These are phyloP conservation scores for Anableps anableps DNA, from an alignment of 2,797 vertebrate species.

Conservation along the genomic window DNA sequence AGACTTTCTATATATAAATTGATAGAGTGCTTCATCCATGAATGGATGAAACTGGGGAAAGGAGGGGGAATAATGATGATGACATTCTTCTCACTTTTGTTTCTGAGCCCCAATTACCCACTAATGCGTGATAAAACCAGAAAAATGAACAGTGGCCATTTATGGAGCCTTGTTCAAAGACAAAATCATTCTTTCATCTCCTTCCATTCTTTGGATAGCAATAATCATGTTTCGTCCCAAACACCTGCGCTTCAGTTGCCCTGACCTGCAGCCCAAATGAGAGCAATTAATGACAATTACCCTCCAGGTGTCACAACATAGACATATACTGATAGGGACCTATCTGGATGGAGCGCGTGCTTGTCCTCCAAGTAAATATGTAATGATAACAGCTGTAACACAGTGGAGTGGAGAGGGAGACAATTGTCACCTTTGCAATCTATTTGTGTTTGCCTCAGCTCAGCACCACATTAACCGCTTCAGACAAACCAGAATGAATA, in stretches of 20 bases:
- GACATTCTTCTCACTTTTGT: slow-evolving; percentile 63
- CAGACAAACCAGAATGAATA: slow-evolving; percentile 83
- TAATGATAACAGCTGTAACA: slow-evolving; percentile 86
- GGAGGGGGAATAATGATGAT: slow-evolving; percentile 69
- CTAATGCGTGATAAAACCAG: slow-evolving; percentile 80
- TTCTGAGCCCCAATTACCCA: slow-evolving; percentile 76
- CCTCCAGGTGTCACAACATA: slow-evolving; percentile 85
- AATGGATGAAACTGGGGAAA: slow-evolving; percentile 66
- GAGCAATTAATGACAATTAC: slow-evolving; percentile 91
- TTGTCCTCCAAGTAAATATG: slow-evolving; percentile 86
- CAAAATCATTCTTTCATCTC: slow-evolving; percentile 79
- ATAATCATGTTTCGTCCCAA: slow-evolving; percentile 84
- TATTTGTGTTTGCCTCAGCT: slow-evolving; percentile 83
- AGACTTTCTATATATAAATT: slow-evolving; percentile 45
- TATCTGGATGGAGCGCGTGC: slow-evolving; percentile 73
- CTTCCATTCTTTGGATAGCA: slow-evolving; percentile 67
- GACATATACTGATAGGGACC: slow-evolving; percentile 85
- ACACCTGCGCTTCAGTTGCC: slow-evolving; percentile 87
- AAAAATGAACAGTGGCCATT: slow-evolving; percentile 80
- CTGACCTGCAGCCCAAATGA: slow-evolving; percentile 84
- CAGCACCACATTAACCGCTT: slow-evolving; percentile 79
- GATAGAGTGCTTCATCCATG: slow-evolving; percentile 57
- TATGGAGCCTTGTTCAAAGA: slow-evolving; percentile 63
- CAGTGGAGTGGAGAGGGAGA: slow-evolving; percentile 68
- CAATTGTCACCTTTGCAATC: slow-evolving; percentile 75